A percentile compares a stretch with the other conserved stretches of the same genome.
Conservation (phyloP, 2,113 vertebrate genomes). For the Haplotaxodon microlepis region DNA sequence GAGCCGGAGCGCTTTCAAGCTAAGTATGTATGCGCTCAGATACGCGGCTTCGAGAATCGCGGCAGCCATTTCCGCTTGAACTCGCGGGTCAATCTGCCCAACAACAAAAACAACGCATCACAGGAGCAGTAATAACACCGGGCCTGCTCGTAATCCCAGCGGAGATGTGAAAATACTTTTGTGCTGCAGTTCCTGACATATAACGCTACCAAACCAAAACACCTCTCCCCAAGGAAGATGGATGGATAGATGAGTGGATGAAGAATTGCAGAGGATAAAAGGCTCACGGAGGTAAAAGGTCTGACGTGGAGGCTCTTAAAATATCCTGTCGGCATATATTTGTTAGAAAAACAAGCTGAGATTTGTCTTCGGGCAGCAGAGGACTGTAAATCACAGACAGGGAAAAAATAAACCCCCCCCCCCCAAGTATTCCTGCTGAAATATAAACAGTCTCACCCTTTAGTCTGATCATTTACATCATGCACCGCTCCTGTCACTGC, state of each 20-base stretch:
- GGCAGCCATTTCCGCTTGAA: slow-evolving; percentile 31
- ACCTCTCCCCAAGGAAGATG: slow-evolving; percentile 51
- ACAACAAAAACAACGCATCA: slow-evolving; percentile 49
- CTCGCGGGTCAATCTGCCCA: slow-evolving; percentile 39
- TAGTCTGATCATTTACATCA: slow-evolving; percentile 64
- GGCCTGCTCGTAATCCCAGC: slow-evolving; percentile 50
- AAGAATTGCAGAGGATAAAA: slow-evolving; percentile 54
- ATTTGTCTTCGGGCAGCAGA: slow-evolving; percentile 37
- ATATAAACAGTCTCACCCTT: slow-evolving; percentile 51
- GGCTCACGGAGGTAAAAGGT: slow-evolving; percentile 55
- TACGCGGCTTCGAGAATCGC: background rate
- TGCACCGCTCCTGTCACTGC: slow-evolving; percentile 60
- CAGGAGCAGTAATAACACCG: slow-evolving; percentile 46
- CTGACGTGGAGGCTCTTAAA: slow-evolving; percentile 52
- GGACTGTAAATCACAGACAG: slow-evolving; percentile 59
- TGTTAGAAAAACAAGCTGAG: slow-evolving; percentile 33
- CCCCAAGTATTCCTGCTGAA: background rate
- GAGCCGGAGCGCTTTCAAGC: slow-evolving; percentile 4
- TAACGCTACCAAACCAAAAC: slow-evolving; percentile 55
- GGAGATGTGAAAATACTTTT: slow-evolving; percentile 55
- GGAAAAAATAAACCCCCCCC: background rate
- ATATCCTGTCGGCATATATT: slow-evolving; percentile 55
- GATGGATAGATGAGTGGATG: slow-evolving; percentile 55
- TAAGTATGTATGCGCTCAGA: background rate
- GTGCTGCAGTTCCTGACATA: slow-evolving; percentile 56